Evolutionary conservation across 2,113 vertebrate species (phyloP).

Genomic region (Clarias macrocephalus): DNA sequence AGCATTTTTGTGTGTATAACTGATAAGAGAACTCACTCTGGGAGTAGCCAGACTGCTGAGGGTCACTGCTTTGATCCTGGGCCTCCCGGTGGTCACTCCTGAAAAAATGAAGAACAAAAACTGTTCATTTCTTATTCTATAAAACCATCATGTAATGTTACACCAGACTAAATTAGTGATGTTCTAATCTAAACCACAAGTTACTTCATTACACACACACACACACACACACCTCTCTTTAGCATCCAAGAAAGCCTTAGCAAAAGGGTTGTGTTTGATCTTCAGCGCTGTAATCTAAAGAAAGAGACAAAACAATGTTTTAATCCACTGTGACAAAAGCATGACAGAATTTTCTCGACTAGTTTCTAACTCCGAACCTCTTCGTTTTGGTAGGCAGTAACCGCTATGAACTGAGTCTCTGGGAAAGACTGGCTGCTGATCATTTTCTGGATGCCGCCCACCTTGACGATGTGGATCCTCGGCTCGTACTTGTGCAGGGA

Average conservation of each 20-base stretch:
- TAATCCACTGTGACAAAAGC: neutral
- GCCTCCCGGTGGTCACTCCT: slow-evolving; percentile 78
- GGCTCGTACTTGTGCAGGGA: slow-evolving; percentile 82
- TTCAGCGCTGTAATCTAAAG: slow-evolving; percentile 78
- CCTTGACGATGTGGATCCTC: slow-evolving; percentile 79
- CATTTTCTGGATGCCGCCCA: slow-evolving; percentile 79
- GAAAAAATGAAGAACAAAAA: slow-evolving; percentile 14
- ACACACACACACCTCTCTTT: slow-evolving; percentile 72
- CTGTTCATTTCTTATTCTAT: neutral
- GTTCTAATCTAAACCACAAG: neutral
- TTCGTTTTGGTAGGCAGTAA: slow-evolving; percentile 80
- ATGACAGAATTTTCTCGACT: neutral
- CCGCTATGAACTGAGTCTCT: slow-evolving; percentile 79
- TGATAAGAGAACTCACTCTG: slow-evolving; percentile 67
- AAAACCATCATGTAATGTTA: neutral
- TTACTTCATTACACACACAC: neutral
- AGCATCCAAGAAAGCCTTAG: slow-evolving; percentile 79
- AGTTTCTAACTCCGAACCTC: slow-evolving; percentile 63
- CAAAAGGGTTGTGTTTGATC: slow-evolving; percentile 81
- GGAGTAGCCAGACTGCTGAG: slow-evolving; percentile 76
- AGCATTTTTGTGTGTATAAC: neutral
- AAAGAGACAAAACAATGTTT: neutral
- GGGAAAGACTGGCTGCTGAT: slow-evolving; percentile 81
- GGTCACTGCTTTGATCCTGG: slow-evolving; percentile 68
- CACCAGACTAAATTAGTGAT: neutral